Conservation (phyloP, 1,140 invertebrate species). For the Sycobia sp. region DNA sequence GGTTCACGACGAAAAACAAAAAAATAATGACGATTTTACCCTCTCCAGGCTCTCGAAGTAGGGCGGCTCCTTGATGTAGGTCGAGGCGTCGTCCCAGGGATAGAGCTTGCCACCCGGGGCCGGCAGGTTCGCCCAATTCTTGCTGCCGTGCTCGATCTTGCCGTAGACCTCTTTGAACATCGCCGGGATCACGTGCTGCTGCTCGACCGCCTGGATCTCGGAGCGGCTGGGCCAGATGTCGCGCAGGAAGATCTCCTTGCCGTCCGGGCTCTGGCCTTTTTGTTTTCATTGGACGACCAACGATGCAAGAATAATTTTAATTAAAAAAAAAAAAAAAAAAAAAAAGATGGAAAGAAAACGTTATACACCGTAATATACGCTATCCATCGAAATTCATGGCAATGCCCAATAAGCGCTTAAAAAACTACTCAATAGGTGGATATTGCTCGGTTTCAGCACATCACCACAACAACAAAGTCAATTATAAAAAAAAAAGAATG, state of each 20-base stretch:
- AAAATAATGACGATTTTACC: constrained; percentile 50
- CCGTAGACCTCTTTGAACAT: constrained; percentile 96
- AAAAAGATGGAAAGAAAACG: neutral
- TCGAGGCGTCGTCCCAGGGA: constrained; percentile 89
- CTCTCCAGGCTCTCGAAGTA: constrained; percentile 90
- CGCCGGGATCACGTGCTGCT: constrained; percentile 89
- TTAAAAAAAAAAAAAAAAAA: too few relatives aligned
- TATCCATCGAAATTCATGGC: too few relatives aligned
- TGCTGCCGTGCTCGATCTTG: constrained; percentile 84
- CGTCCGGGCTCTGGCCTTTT: constrained; percentile 70
- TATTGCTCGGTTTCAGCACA: too few relatives aligned
- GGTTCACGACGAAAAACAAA: too few relatives aligned
- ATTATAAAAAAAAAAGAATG: too few relatives aligned
- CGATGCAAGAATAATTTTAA: too few relatives aligned
- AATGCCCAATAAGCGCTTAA: too few relatives aligned
- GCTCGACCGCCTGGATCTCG: constrained; percentile 90
- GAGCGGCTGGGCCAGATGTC: constrained; percentile 96
- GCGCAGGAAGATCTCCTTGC: constrained; percentile 78
- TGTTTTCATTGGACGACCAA: too few relatives aligned
- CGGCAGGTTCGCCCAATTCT: constrained; percentile 82
- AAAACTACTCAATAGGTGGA: too few relatives aligned
- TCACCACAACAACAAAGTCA: too few relatives aligned
- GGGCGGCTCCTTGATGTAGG: constrained; percentile 97
- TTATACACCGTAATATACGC: neutral
- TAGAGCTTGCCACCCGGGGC: constrained; percentile 86